Base-by-base conservation (phyloP, 2,113 vertebrate genomes). In the Perca schrenkii region DNA sequence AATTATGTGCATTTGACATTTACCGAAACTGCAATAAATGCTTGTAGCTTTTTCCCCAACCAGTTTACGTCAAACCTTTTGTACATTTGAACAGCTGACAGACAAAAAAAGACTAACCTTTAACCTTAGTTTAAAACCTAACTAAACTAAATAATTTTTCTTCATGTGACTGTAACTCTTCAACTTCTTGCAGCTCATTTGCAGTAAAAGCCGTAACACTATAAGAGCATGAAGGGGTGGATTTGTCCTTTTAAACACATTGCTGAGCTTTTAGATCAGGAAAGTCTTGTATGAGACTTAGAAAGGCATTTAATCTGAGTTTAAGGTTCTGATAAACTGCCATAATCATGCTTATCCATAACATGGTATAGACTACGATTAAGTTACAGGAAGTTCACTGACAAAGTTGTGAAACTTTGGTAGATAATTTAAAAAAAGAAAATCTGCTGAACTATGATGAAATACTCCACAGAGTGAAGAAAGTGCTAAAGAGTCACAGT, bases 401-500 rank as follows among this genome's bases (percentile, higher is more conserved):
- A 72, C 56, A 64, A 63, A 86, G 76, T 70, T 77, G 64, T 16
- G 21, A 54, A 81, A 75, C 62, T 76, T 43, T 54, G 1, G 8
- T 46, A 77, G 36, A 36, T 52, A 16, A 57, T 62, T 22, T 15
- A 25, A 56, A 13, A 52, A 46, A 79, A n/a, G 1, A 69, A 28
- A 34, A 69, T 31, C 68, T 58, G 25, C 58, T 66, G 13, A 79
- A 71, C 58, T 56, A 53, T 82, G 79, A 83, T 76, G 88, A 85
- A 86, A 90, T 61, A 36, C 60, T 77, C 56, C 16, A 11, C 72
- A 0, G 77, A 76, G 81, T 68, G 60, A 53, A 53, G 79, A 83
- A 84, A 84, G 86, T 78, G 86, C 89, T 81, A 2, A 82, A 78
- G 82, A 88, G 88, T 89, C 90, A 84, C 88, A 90, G 92, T 85